A percentile compares a stretch with the other conserved stretches of the same genome.
phyloP scores from a whole-genome alignment of 2,888 invertebrate genomes.

The Asteroscopus sphinx region DNA sequence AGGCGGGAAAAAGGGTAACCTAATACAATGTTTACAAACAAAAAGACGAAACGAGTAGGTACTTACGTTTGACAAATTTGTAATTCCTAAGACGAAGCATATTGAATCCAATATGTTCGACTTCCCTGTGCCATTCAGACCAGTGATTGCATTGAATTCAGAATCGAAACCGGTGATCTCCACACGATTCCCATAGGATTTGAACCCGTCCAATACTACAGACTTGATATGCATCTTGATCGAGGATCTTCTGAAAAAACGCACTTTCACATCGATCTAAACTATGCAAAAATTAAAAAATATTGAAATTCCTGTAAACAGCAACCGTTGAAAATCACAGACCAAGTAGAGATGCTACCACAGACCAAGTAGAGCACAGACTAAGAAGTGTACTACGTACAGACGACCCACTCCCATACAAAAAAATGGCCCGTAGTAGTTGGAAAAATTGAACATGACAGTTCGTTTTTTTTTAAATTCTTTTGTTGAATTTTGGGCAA shows the following conservation, averaged over 20 bases:
- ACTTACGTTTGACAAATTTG: conserved; percentile 96
- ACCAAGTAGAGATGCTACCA: too few relatives aligned
- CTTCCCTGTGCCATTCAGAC: conserved; percentile 99
- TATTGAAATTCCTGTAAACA: conserved; percentile 30
- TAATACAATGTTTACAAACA: conserved; percentile 31
- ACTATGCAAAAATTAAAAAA: neutral
- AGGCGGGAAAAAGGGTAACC: conserved; percentile 62
- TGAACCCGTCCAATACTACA: conserved; percentile 98
- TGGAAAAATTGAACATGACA: too few relatives aligned
- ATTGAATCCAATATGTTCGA: conserved; percentile 99
- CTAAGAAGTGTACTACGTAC: too few relatives aligned
- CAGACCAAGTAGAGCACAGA: too few relatives aligned
- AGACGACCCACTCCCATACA: too few relatives aligned
- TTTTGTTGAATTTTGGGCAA: too few relatives aligned
- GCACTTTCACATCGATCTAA: neutral
- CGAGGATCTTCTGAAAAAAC: conserved; percentile 12
- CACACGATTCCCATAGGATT: conserved; percentile 98
- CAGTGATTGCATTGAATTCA: conserved; percentile 99
- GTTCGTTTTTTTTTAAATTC: too few relatives aligned
- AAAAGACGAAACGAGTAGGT: conserved; percentile 13
- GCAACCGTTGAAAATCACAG: conserved; percentile 67
- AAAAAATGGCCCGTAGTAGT: too few relatives aligned
- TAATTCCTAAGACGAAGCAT: conserved; percentile 99
- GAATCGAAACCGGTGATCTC: conserved; percentile 98
- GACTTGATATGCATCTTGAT: conserved; percentile 96